These are phyloP conservation scores for Riptortus pedestris DNA, from an alignment of 1,140 invertebrate species.

Conservation along the genomic window DNA sequence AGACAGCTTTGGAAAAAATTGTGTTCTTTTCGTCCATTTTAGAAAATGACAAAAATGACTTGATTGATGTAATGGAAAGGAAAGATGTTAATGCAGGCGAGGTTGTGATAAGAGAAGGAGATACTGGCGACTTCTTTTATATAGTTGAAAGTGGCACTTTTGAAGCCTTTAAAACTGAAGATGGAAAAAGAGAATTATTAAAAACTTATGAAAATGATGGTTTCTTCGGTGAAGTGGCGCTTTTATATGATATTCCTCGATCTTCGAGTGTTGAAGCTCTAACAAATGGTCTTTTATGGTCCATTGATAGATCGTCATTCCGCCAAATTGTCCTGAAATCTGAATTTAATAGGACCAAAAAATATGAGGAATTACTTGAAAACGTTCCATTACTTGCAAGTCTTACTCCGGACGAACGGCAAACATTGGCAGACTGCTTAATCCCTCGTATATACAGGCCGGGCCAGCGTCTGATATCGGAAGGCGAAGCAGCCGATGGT, in stretches of 20 bases:
- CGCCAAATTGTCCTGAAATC: constrained; percentile 88
- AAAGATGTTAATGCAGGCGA: constrained; percentile 15
- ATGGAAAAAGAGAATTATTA: background rate
- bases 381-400: constrained; percentile 70
- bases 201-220: constrained; percentile 74
- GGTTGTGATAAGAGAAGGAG: constrained; percentile 9
- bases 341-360: constrained; percentile 90
- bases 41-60: too few relatives aligned
- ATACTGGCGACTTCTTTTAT: constrained; percentile 22
- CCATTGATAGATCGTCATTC: constrained; percentile 91
- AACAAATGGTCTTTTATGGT: constrained; percentile 79
- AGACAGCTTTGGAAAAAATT: too few relatives aligned
- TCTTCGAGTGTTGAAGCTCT: constrained; percentile 78
- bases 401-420: constrained; percentile 62
- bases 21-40: too few relatives aligned
- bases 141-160: background rate
- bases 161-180: too few relatives aligned
- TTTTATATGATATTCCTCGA: constrained; percentile 94
- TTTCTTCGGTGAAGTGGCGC: constrained; percentile 89
- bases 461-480: constrained; percentile 76
- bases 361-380: constrained; percentile 86
- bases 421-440: constrained; percentile 91
- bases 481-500: constrained; percentile 88
- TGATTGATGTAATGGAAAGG: constrained; percentile 19
- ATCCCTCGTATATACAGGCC: constrained; percentile 61